These are phyloP conservation scores for Patella ulyssiponensis DNA, from an alignment of 2,888 invertebrate genomes.

Conservation along the genomic window DNA sequence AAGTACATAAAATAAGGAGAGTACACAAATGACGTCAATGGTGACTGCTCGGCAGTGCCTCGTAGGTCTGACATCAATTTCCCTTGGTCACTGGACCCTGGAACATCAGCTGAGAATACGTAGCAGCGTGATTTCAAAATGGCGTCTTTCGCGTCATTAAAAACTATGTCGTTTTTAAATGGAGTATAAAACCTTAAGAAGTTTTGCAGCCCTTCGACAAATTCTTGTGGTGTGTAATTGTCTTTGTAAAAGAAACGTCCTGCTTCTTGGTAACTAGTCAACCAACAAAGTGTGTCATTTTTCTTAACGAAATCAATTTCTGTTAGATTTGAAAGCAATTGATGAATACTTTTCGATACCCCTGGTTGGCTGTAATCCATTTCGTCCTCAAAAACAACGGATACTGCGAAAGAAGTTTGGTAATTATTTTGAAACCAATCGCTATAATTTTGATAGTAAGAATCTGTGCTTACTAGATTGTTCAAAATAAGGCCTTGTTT, in stretches of 20 bases:
- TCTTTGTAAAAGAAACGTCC: not conserved
- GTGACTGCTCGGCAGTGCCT: constrained; percentile 42
- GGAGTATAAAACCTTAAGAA: constrained; percentile 24
- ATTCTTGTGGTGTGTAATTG: constrained; percentile 13
- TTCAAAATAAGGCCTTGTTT: constrained; percentile 49
- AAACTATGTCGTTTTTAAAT: constrained; percentile 46
- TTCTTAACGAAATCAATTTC: not conserved
- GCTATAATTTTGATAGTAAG: constrained; percentile 48
- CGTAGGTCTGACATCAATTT: constrained; percentile 51
- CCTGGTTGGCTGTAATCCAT: constrained; percentile 30
- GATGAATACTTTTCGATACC: not conserved
- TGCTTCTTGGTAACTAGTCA: constrained; percentile 7
- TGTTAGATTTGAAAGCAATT: not conserved
- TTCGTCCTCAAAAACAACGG: constrained; percentile 38
- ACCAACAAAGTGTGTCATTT: constrained; percentile 5
- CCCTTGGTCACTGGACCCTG: constrained; percentile 77
- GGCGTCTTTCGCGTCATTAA: constrained; percentile 68
- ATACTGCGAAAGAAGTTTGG: constrained; percentile 36
- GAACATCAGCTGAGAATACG: constrained; percentile 90
- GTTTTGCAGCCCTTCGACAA: constrained; percentile 18
- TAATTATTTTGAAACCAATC: constrained; percentile 37
- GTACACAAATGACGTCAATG: constrained; percentile 47
- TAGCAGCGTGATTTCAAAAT: constrained; percentile 88
- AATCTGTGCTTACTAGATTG: constrained; percentile 48
- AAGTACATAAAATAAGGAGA: constrained; percentile 51